A percentile compares a stretch with the other conserved stretches of the same genome.
Evolutionary conservation across 2,113 vertebrate genomes (phyloP).

Genomic region (Colossoma macropomum): DNA sequence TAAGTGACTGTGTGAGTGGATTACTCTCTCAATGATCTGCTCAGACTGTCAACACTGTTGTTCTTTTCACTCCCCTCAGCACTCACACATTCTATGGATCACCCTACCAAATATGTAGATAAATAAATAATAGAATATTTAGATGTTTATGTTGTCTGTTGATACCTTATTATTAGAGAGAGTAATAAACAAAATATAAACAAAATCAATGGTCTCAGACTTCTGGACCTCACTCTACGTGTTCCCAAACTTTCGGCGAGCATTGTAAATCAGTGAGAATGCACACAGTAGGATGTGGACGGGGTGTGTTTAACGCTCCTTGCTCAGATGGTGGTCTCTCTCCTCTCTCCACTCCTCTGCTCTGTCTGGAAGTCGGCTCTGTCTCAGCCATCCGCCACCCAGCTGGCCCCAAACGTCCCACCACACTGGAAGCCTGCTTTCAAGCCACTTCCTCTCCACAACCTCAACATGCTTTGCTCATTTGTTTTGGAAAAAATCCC

Average conservation of each 20-base stretch:
- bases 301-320: neutral
- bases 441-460: conserved; percentile 76
- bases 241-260: neutral
- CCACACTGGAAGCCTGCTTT: conserved; percentile 61
- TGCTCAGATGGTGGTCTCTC: conserved; percentile 35
- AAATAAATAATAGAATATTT: too few relatives aligned
- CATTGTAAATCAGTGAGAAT: neutral
- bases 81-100: conserved; percentile 1
- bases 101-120: too few relatives aligned
- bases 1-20: conserved; percentile 23
- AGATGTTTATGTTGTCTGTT: too few relatives aligned
- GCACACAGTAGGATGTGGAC: neutral
- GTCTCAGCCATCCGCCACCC: conserved; percentile 75
- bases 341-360: neutral
- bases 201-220: too few relatives aligned
- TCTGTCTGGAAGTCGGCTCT: neutral
- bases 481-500: conserved; percentile 71
- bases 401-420: conserved; percentile 39
- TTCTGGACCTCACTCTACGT: too few relatives aligned
- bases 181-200: too few relatives aligned
- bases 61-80: conserved; percentile 40
- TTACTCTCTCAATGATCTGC: conserved; percentile 23
- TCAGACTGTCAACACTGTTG: conserved; percentile 32
- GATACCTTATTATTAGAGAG: too few relatives aligned
- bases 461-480: conserved; percentile 73